Evolutionary conservation across 2,888 invertebrate genomes (phyloP), one percentile per base, ranked within the genome.

Genomic region (Camptogramma bilineatum): DNA sequence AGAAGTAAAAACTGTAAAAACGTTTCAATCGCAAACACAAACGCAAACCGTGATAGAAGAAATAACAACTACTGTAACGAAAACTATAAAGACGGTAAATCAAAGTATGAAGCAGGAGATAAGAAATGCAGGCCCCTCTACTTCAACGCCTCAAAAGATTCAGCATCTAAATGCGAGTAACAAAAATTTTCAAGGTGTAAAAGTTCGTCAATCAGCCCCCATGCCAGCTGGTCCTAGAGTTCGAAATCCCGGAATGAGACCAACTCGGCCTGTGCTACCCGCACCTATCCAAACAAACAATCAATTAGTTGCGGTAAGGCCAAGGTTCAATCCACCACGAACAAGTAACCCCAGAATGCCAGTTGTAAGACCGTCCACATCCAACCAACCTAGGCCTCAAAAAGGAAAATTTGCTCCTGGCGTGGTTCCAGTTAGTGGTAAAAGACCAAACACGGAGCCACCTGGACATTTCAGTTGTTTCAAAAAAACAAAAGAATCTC

Each of bases 41-140:
- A 85, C 87, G 0, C 80, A 92, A 73, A 93, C 92, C 34, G 83
- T 92, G 16, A 88, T 92, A 68, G 84, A 93, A 82, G 93, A 93
- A 82, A 87, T 93, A 39, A 93, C 92, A 5, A 92, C 92, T 53
- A 93, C 93, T 31, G 91, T 93, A 2, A 93, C 93, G 8, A 91
- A 91, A 84, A 93, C 92, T 8, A 87, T 93, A 69, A 85, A 91
- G 74, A 91, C 90, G 18, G 86, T 92, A 0, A 92, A 91, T 70
- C 88, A 91, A 75, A 85, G 85, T 28, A 77, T 83, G 19, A 88
- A 90, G 65, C 87, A 91, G 76, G 85, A 88, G 77, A 75, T 86
- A 31, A 82, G 80, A 68, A 86, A 80, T 70, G 70, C 75, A 48
- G 78, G 66, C 54, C 84, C 86, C 66, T 74, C 71, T n/a, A 73